phyloP scores from a whole-genome alignment of 2,888 invertebrate species.

The Pachliopta kotzebuea region DNA sequence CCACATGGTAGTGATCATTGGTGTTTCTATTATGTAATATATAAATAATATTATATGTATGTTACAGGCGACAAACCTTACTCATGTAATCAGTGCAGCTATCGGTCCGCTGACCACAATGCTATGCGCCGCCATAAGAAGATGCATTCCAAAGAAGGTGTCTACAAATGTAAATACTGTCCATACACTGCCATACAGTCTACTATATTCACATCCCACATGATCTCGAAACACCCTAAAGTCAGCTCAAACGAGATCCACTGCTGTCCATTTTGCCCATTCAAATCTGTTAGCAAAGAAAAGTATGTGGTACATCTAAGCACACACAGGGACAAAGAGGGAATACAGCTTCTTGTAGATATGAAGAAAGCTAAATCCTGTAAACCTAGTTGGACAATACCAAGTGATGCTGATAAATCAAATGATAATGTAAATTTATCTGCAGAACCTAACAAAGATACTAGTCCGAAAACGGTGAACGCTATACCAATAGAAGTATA shows the following conservation, averaged over 20 bases:
- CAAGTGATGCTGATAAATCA: constrained; percentile 52
- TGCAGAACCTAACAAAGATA: constrained; percentile 47
- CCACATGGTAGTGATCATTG: no score
- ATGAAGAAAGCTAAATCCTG: constrained; percentile 52
- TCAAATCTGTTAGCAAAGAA: constrained; percentile 83
- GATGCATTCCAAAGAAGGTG: constrained; percentile 86
- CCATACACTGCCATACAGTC: constrained; percentile 90
- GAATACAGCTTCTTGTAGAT: constrained; percentile 58
- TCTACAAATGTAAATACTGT: constrained; percentile 90
- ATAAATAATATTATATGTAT: background rate
- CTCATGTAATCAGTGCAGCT: constrained; percentile 86
- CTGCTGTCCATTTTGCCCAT: constrained; percentile 82
- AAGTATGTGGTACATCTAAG: constrained; percentile 80
- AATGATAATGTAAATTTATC: constrained; percentile 38
- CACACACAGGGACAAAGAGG: constrained; percentile 73
- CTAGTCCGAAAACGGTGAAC: constrained; percentile 50
- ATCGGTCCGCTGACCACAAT: constrained; percentile 89
- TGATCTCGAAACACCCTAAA: constrained; percentile 89
- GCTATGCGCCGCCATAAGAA: constrained; percentile 89
- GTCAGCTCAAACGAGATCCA: constrained; percentile 82
- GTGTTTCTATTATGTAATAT: no score
- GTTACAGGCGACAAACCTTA: constrained; percentile 86
- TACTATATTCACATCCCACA: constrained; percentile 87
- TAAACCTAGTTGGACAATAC: constrained; percentile 71
- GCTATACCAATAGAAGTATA: constrained; percentile 68